These are phyloP conservation scores for Catharus fuscescens DNA, from an alignment of 2,113 vertebrate species.

Conservation along the genomic window DNA sequence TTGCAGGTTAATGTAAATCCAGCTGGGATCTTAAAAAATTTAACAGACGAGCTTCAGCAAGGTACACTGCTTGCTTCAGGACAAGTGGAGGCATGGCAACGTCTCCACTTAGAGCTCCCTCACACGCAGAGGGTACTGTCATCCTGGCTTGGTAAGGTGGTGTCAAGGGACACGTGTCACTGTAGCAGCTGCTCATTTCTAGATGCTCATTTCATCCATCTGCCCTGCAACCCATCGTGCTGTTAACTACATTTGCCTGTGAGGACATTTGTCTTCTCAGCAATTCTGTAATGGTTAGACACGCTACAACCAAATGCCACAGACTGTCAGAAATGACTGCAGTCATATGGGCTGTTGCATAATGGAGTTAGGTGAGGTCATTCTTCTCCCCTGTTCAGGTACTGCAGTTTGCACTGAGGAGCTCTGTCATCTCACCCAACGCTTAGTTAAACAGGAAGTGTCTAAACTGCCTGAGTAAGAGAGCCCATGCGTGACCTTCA, in stretches of 20 bases:
- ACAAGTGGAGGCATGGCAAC: background rate
- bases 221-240: background rate
- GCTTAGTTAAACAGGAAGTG: background rate
- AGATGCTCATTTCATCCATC: constrained; percentile 26
- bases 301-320: background rate
- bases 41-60: background rate
- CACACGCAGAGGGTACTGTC: background rate
- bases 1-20: constrained; percentile 25
- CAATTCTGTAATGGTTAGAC: background rate
- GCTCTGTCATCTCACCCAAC: background rate
- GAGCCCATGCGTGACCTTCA: background rate
- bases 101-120: background rate
- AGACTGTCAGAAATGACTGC: background rate
- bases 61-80: background rate
- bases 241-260: constrained; percentile 18
- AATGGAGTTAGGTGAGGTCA: constrained; percentile 16
- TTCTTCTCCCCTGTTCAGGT: constrained; percentile 11
- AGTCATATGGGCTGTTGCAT: background rate
- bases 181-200: constrained; percentile 19
- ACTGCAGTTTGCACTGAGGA: background rate
- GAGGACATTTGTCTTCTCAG: constrained; percentile 38
- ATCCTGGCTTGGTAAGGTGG: background rate
- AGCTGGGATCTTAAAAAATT: constrained; percentile 35
- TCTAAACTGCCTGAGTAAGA: background rate
- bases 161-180: constrained; percentile 17